Conservation (phyloP, 2,888 invertebrate genomes). For the Bugulina stolonifera region DNA sequence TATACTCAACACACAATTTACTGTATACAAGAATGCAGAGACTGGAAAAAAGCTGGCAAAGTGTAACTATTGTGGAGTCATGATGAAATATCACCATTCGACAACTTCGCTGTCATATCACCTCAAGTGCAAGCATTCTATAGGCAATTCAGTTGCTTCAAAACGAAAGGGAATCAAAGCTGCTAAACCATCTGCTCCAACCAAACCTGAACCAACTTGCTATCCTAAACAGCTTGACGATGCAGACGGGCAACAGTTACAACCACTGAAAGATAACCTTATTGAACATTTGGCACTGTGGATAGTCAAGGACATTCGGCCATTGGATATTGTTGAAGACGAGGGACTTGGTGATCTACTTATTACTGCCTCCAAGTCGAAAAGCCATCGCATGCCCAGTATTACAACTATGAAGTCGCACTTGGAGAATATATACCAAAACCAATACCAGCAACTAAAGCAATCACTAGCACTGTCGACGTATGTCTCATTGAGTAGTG, state of each 20-base stretch:
- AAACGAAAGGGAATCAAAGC: too few species aligned
- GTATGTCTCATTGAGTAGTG: neutral
- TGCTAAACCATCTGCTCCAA: too few species aligned
- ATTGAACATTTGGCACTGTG: neutral
- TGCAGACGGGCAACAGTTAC: too few species aligned
- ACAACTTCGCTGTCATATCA: slow-evolving; percentile 3
- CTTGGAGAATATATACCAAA: neutral
- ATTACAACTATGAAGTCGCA: neutral
- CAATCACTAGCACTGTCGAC: neutral
- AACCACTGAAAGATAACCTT: too few species aligned
- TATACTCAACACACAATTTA: slow-evolving; percentile 17
- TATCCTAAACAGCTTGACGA: too few species aligned
- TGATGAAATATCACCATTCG: neutral
- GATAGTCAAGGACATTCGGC: neutral
- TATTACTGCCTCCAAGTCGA: neutral
- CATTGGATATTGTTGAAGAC: slow-evolving; percentile 1
- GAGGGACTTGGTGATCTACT: neutral
- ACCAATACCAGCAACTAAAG: neutral
- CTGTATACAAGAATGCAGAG: neutral
- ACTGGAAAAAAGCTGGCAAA: slow-evolving; percentile 5
- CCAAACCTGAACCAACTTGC: too few species aligned
- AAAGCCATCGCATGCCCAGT: neutral
- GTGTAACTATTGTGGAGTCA: neutral
- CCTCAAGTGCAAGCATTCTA: neutral
- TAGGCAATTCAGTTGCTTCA: neutral